A percentile compares a stretch with the other conserved stretches of the same genome.
These are phyloP conservation scores for Potamarius usumacintae DNA, from an alignment of 2,113 vertebrate species.

Conservation along the genomic window DNA sequence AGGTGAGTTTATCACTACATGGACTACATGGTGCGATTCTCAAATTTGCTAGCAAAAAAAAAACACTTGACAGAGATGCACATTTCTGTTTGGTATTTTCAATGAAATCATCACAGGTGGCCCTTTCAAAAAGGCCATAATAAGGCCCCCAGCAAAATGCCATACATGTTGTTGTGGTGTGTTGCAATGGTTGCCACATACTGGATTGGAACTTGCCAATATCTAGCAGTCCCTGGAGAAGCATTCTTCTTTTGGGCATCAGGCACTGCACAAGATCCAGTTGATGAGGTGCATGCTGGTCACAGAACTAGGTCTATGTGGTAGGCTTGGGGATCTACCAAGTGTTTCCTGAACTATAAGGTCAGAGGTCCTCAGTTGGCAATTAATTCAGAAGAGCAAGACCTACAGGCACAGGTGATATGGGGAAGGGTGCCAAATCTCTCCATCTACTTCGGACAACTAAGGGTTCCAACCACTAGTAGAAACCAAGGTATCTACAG, in stretches of 20 bases:
- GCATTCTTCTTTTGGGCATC: not conserved
- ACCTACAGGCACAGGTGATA: not conserved
- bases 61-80: no score
- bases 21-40: no score
- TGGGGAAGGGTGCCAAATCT: not conserved
- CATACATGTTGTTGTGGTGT: not conserved
- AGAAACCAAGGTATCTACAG: not conserved
- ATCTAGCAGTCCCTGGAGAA: not conserved
- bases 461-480: not conserved
- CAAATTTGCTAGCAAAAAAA: not conserved
- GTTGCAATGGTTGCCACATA: not conserved
- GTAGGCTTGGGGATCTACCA: not conserved
- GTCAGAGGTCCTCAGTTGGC: not conserved
- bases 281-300: not conserved
- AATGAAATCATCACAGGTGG: not conserved
- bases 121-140: not conserved
- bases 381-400: not conserved
- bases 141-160: not conserved
- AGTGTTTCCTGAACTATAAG: not conserved
- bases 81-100: no score
- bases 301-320: not conserved
- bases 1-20: no score
- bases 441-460: not conserved
- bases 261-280: not conserved
- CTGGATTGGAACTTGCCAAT: not conserved